phyloP scores from a whole-genome alignment of 2,888 invertebrate genomes.

The Notodonta ziczac region DNA sequence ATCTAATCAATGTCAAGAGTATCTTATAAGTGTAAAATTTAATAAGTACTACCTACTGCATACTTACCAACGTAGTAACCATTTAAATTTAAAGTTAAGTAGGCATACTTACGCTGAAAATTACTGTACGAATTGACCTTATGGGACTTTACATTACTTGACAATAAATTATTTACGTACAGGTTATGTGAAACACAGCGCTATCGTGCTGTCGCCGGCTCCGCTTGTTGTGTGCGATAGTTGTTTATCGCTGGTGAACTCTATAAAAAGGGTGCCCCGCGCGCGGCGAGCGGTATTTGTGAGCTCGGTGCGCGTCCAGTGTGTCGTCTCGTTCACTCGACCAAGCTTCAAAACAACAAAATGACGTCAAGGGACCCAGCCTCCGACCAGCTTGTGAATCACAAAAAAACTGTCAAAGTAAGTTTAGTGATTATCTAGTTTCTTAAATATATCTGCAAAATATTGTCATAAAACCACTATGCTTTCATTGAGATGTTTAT shows the following conservation, averaged over 20 bases:
- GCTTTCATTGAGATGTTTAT: background rate
- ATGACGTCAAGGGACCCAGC: slow-evolving; percentile 84
- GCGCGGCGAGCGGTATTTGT: slow-evolving; percentile 56
- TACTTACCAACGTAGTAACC: no score
- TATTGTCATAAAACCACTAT: background rate
- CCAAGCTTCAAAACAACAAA: slow-evolving; percentile 27
- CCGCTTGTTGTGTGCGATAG: slow-evolving; percentile 49
- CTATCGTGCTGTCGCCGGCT: slow-evolving; percentile 38
- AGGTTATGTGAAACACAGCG: no score
- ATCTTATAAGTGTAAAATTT: no score
- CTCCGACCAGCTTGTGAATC: slow-evolving; percentile 86
- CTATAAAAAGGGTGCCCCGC: slow-evolving; percentile 61
- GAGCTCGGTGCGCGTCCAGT: slow-evolving; percentile 60
- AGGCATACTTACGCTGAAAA: no score
- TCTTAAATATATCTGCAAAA: no score
- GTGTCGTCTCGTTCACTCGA: slow-evolving; percentile 54
- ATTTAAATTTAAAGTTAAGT: no score
- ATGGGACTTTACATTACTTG: no score
- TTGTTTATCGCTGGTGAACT: slow-evolving; percentile 64
- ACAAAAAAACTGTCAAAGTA: slow-evolving; percentile 86
- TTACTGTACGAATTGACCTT: no score
- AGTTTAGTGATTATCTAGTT: slow-evolving; percentile 33
- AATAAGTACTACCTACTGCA: no score
- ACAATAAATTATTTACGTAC: no score
- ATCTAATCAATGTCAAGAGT: no score